These are phyloP conservation scores for fruit fly (Drosophila melanogaster) DNA, from an alignment of 1,140 invertebrate genomes.

Conservation along the genomic window DNA sequence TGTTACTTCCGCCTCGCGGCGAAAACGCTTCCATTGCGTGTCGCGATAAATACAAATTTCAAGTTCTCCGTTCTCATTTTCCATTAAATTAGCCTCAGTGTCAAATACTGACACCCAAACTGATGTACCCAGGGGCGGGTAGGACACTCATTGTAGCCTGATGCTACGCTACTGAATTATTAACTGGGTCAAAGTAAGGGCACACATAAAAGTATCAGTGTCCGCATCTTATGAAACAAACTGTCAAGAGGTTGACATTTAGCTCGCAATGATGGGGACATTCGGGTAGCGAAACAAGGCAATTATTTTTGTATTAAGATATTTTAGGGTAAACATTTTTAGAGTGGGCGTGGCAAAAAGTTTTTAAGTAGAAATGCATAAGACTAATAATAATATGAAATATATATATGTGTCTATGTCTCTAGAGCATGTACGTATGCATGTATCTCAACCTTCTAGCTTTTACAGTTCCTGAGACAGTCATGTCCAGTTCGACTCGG, in stretches of 20 bases:
- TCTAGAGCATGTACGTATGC: too few species aligned
- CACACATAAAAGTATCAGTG: constrained; percentile 8
- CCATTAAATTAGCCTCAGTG: constrained; percentile 73
- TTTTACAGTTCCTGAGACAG: too few species aligned
- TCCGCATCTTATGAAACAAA: constrained; percentile 1
- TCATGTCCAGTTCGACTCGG: too few species aligned
- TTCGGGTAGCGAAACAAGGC: neutral
- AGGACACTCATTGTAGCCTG: constrained; percentile 16
- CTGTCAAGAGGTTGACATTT: neutral
- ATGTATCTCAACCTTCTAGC: too few species aligned
- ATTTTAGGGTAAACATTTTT: neutral
- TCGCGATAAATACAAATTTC: constrained; percentile 34
- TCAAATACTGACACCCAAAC: constrained; percentile 52
- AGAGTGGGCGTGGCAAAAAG: too few species aligned
- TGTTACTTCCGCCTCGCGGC: constrained; percentile 33
- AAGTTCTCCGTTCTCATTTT: constrained; percentile 41
- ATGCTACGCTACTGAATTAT: constrained; percentile 65
- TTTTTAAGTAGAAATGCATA: too few species aligned
- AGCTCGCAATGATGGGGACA: neutral
- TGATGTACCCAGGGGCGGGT: constrained; percentile 23
- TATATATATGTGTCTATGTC: too few species aligned
- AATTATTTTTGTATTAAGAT: neutral
- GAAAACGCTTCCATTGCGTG: constrained; percentile 25
- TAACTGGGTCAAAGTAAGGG: constrained; percentile 49
- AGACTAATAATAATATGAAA: too few species aligned